These are phyloP conservation scores for Leptinotarsa juncta DNA, from an alignment of 2,888 invertebrate species.

Conservation along the genomic window DNA sequence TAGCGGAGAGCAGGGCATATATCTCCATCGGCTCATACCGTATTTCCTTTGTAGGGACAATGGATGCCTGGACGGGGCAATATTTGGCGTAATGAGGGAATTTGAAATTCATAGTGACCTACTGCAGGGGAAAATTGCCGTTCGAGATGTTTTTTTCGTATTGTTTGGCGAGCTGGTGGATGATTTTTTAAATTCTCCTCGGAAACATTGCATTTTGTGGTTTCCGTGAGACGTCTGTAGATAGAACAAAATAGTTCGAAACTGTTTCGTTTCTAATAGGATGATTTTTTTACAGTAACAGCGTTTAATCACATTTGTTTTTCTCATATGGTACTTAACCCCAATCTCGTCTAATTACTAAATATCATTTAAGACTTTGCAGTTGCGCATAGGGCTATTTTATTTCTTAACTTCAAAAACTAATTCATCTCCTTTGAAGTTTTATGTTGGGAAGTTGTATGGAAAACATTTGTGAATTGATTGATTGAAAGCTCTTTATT, in stretches of 20 bases:
- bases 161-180: neutral
- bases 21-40: slow-evolving; percentile 33
- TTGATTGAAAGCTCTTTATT: too few relatives aligned
- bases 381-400: too few relatives aligned
- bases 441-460: too few relatives aligned
- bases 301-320: too few relatives aligned
- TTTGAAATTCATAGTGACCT: slow-evolving; percentile 4
- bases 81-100: slow-evolving; percentile 20
- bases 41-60: slow-evolving; percentile 29
- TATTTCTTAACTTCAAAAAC: too few relatives aligned
- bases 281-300: neutral
- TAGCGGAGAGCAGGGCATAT: slow-evolving; percentile 38
- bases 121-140: neutral
- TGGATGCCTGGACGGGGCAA: slow-evolving; percentile 23
- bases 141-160: neutral
- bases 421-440: too few relatives aligned
- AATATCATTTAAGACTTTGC: too few relatives aligned
- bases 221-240: too few relatives aligned
- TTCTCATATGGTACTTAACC: too few relatives aligned
- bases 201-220: neutral
- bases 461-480: too few relatives aligned
- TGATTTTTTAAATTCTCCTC: neutral
- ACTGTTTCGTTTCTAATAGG: neutral
- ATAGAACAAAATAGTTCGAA: too few relatives aligned
- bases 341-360: too few relatives aligned